These are phyloP conservation scores for Diabrotica undecimpunctata DNA, from an alignment of 1,140 invertebrate species.

Conservation along the genomic window DNA sequence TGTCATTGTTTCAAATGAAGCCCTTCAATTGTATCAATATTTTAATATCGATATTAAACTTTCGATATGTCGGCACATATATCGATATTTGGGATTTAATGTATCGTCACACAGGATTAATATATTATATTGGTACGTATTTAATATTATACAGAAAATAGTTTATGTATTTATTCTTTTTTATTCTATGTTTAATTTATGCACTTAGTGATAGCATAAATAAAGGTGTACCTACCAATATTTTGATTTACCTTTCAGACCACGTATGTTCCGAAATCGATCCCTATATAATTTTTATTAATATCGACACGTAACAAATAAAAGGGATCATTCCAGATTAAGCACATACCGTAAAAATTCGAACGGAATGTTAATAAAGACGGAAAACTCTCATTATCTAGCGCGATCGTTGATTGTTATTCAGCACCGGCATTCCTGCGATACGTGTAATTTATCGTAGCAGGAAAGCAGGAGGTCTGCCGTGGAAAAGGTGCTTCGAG, in stretches of 20 bases:
- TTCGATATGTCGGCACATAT: no score
- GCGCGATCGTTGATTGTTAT: constrained; percentile 6
- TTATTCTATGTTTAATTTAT: no score
- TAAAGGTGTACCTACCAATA: no score
- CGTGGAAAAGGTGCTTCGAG: not conserved
- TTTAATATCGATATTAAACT: no score
- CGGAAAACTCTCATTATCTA: constrained; percentile 9
- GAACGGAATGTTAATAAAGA: constrained; percentile 12
- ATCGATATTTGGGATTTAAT: no score
- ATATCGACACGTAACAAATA: constrained; percentile 9
- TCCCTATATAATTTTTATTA: constrained; percentile 5
- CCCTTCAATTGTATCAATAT: no score
- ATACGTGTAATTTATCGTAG: constrained; percentile 14
- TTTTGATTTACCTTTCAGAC: not conserved
- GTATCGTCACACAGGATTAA: no score
- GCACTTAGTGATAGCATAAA: no score
- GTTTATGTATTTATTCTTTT: no score
- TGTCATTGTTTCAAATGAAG: no score
- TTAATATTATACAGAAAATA: no score
- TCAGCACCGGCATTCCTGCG: constrained; percentile 12
- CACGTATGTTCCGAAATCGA: not conserved
- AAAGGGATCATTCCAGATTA: constrained; percentile 9
- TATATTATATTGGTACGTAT: no score
- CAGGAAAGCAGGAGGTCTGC: not conserved
- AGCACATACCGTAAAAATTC: constrained; percentile 1